phyloP scores from a whole-genome alignment of 2,797 vertebrate species.

The Sebastes dallii region DNA sequence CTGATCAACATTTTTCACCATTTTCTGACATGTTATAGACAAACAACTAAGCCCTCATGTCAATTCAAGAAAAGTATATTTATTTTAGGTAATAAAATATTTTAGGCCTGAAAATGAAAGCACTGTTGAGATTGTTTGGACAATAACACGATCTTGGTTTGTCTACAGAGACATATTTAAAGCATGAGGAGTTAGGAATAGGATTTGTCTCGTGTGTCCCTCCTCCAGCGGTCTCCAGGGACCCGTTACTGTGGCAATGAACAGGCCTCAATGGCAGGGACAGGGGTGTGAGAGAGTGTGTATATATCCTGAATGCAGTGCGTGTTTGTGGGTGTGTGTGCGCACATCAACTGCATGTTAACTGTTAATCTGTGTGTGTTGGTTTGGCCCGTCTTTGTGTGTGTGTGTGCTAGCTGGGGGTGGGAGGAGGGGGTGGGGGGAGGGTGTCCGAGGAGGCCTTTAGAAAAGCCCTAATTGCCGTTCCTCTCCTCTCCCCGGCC shows the following conservation, averaged over 20 bases:
- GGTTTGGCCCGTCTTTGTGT: constrained; percentile 40
- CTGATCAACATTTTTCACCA: no score
- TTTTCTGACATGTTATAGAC: no score
- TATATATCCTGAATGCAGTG: constrained; percentile 37
- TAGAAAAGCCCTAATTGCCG: constrained; percentile 90
- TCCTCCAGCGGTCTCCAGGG: constrained; percentile 83
- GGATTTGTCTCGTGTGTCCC: constrained; percentile 42
- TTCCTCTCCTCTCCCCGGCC: constrained; percentile 70
- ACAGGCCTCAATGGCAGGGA: constrained; percentile 82
- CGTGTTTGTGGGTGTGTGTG: constrained; percentile 29
- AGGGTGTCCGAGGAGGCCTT: constrained; percentile 83
- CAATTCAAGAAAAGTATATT: not conserved
- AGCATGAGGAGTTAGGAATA: not conserved
- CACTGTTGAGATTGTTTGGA: not conserved
- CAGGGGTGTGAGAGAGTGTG: constrained; percentile 43
- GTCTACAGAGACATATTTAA: not conserved
- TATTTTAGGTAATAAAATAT: not conserved
- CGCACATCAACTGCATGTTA: constrained; percentile 51
- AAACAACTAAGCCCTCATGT: no score
- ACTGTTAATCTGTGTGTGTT: constrained; percentile 58
- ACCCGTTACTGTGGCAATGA: constrained; percentile 90
- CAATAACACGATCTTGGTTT: not conserved
- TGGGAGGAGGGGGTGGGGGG: constrained; percentile 26
- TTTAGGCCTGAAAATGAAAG: not conserved
- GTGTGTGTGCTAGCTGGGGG: constrained; percentile 26